phyloP scores from a whole-genome alignment of 2,888 invertebrate species.

The Andrena flavipes region DNA sequence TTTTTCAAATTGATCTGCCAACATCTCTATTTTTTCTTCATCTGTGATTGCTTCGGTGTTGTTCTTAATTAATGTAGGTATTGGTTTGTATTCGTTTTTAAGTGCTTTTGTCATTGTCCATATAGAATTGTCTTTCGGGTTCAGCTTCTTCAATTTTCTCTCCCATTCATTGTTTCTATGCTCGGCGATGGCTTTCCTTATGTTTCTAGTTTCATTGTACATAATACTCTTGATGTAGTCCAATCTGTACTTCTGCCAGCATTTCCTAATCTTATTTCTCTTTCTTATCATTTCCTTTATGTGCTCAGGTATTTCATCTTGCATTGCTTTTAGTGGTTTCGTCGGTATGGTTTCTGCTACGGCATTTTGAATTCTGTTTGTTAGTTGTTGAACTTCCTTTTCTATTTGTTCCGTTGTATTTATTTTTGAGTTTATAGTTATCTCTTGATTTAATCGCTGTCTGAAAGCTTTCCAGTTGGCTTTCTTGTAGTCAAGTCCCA shows the following conservation, averaged over 20 bases:
- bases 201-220: neutral
- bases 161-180: neutral
- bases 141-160: neutral
- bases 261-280: neutral
- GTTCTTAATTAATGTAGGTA: neutral
- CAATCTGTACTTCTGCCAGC: neutral
- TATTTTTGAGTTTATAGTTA: neutral
- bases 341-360: neutral
- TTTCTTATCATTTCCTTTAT: conserved; percentile 1
- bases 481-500: neutral
- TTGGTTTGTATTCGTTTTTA: neutral
- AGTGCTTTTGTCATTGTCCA: neutral
- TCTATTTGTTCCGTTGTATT: neutral
- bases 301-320: neutral
- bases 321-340: neutral
- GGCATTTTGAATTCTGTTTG: neutral
- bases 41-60: neutral
- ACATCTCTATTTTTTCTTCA: neutral
- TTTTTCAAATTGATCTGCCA: neutral
- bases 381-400: neutral
- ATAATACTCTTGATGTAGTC: neutral
- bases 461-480: conserved; percentile 1
- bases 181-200: neutral
- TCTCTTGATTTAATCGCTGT: neutral
- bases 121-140: neutral